Percentiles rank a stretch among this genome's conserved stretches.
phyloP scores from a whole-genome alignment of 2,888 invertebrate genomes.

The Lasius fuliginosus region DNA sequence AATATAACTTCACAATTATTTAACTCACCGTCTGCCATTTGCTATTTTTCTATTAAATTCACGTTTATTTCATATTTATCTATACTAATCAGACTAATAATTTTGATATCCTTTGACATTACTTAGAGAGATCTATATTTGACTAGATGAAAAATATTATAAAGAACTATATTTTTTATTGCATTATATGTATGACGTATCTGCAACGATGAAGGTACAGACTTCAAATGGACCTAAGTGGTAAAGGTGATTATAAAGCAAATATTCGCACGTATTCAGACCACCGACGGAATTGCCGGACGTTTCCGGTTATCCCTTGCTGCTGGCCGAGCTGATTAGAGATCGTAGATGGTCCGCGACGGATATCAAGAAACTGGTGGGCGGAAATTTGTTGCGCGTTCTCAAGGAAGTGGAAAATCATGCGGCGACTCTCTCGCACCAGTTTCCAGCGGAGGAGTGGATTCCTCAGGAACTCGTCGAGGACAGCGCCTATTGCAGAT shows the following conservation, averaged over 20 bases:
- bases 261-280: slow-evolving; percentile 78
- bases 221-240: neutral
- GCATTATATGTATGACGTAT: neutral
- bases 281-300: slow-evolving; percentile 87
- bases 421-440: slow-evolving; percentile 83
- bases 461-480: slow-evolving; percentile 87
- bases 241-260: neutral
- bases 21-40: neutral
- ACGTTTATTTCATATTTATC: neutral
- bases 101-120: neutral
- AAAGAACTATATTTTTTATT: neutral
- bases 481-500: slow-evolving; percentile 88
- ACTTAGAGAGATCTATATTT: neutral
- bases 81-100: slow-evolving; percentile 8
- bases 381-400: slow-evolving; percentile 88
- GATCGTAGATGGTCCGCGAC: slow-evolving; percentile 89
- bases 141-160: neutral
- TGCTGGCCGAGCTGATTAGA: slow-evolving; percentile 89
- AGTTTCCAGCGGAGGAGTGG: slow-evolving; percentile 87
- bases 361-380: slow-evolving; percentile 88
- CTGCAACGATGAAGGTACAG: neutral
- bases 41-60: neutral
- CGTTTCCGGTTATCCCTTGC: slow-evolving; percentile 88
- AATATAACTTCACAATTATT: neutral
- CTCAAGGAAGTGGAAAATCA: slow-evolving; percentile 87